These are phyloP conservation scores for Pantelozetes paolii DNA, from an alignment of 2,888 invertebrate species.

Conservation along the genomic window DNA sequence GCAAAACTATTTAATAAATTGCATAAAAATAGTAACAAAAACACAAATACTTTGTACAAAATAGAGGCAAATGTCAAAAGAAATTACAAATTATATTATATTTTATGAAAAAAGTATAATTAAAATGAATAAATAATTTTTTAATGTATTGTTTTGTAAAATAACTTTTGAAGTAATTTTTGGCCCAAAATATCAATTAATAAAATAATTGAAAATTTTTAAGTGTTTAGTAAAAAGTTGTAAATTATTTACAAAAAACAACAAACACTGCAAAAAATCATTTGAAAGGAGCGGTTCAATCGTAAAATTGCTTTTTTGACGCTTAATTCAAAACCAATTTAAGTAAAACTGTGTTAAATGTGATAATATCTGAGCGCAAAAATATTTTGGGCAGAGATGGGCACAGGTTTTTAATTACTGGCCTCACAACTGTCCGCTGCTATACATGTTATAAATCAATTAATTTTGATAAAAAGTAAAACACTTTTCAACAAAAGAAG, in stretches of 20 bases:
- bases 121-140: too few species aligned
- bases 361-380: conserved; percentile 5
- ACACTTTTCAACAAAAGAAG: neutral
- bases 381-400: neutral
- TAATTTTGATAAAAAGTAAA: neutral
- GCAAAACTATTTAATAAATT: too few species aligned
- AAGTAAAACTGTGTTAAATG: neutral
- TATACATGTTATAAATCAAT: neutral
- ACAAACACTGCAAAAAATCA: neutral
- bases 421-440: neutral
- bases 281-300: neutral
- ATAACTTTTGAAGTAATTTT: too few species aligned
- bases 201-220: neutral
- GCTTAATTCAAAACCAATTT: neutral
- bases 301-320: neutral
- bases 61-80: too few species aligned
- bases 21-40: too few species aligned
- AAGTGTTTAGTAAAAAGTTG: neutral
- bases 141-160: too few species aligned
- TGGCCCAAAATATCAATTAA: neutral
- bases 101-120: too few species aligned
- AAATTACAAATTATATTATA: too few species aligned
- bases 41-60: too few species aligned
- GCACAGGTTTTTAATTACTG: neutral
- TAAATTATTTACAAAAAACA: neutral